phyloP scores from a whole-genome alignment of 2,888 invertebrate species.

The Nowickia ferox region DNA sequence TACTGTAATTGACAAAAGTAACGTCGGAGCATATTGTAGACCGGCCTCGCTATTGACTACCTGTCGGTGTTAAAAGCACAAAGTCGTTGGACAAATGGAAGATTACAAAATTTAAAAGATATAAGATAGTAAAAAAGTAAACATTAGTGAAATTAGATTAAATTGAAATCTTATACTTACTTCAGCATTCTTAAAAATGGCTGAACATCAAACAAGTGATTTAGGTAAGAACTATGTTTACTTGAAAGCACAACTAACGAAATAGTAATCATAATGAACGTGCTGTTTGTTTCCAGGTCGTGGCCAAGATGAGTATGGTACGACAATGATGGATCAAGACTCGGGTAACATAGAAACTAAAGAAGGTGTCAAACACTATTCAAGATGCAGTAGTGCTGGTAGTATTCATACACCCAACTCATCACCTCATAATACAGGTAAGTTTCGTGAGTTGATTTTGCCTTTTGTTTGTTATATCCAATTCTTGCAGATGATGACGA shows the following conservation, averaged over 20 bases:
- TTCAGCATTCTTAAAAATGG: constrained; percentile 49
- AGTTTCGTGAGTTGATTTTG: constrained; percentile 9
- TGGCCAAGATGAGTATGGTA: constrained; percentile 60
- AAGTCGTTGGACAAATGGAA: constrained; percentile 54
- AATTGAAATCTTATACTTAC: constrained; percentile 3
- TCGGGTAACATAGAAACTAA: constrained; percentile 83
- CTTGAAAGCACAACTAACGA: background rate
- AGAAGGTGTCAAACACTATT: constrained; percentile 85
- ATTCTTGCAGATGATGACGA: constrained; percentile 85
- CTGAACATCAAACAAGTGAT: constrained; percentile 51
- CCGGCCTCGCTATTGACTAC: no score
- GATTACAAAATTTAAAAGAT: constrained; percentile 53
- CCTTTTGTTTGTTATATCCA: background rate
- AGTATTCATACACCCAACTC: constrained; percentile 91
- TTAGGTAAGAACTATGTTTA: constrained; percentile 39
- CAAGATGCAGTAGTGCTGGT: constrained; percentile 90
- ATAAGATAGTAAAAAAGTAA: constrained; percentile 57
- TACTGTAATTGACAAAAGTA: no score
- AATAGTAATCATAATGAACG: background rate
- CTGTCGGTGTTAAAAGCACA: background rate
- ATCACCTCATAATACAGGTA: constrained; percentile 91
- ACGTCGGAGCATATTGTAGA: no score
- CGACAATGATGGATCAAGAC: constrained; percentile 72
- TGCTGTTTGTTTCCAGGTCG: constrained; percentile 44
- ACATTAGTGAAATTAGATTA: constrained; percentile 61